A percentile compares a stretch with the other conserved stretches of the same genome.
Conservation (phyloP, 2,113 vertebrate genomes). For the Ptyas mucosa region DNA sequence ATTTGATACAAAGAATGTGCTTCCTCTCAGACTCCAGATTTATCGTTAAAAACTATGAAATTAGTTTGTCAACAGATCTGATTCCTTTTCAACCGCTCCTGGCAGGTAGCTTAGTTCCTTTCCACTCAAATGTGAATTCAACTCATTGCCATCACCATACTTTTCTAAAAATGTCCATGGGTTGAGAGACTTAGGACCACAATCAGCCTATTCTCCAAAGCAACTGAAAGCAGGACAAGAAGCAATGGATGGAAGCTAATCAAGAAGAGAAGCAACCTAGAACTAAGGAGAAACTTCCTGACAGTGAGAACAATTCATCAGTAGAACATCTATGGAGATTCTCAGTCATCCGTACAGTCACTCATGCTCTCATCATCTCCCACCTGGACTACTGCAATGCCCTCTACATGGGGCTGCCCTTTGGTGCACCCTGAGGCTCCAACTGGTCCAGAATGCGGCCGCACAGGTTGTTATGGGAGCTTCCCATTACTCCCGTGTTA, state of each 20-base stretch:
- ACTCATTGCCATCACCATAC: not conserved
- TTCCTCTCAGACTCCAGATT: slow-evolving; percentile 4
- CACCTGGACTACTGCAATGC: too few species aligned
- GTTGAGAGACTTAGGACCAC: not conserved
- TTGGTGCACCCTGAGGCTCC: too few species aligned
- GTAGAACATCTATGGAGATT: too few species aligned
- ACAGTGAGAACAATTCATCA: too few species aligned
- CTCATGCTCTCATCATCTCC: too few species aligned
- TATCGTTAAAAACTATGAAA: slow-evolving; percentile 30
- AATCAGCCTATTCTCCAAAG: not conserved
- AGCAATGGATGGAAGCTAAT: not conserved
- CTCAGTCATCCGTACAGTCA: too few species aligned
- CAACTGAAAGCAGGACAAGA: not conserved
- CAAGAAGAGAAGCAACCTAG: too few species aligned
- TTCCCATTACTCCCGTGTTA: too few species aligned
- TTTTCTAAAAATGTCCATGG: not conserved
- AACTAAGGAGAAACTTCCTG: too few species aligned
- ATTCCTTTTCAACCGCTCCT: not conserved
- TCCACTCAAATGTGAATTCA: not conserved
- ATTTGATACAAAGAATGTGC: not conserved
- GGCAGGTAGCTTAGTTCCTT: not conserved
- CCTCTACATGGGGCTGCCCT: too few species aligned
- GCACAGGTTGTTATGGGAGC: too few species aligned
- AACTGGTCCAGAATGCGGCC: too few species aligned
- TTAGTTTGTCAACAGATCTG: not conserved